Base-by-base conservation (phyloP, 2,113 vertebrate species). In the Nesogale talazaci region DNA sequence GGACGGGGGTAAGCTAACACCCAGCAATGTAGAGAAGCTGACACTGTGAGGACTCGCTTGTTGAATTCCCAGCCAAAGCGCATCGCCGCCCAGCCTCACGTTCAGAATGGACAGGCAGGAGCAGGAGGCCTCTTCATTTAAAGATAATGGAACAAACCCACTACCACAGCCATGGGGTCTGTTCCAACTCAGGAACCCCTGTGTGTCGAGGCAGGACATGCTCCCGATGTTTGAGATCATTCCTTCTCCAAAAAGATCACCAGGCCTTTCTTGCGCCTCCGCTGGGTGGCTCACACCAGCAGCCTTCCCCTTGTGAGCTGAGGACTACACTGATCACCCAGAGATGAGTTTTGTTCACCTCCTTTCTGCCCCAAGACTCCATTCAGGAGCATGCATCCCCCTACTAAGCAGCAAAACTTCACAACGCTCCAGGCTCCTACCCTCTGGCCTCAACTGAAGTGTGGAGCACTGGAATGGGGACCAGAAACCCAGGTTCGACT, bases 1-100 rank as follows among this genome's bases (percentile, higher is more conserved):
- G 17, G 91, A 77, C 36, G 0, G 83, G 57, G 86, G 89, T 91
- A 96, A 92, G 89, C 57, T 52, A 83, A 38, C 69, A 94, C 72
- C 83, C 92, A 90, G 82, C 69, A 78, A 38, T 56, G 93, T 8
- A 6, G 70, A 86, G 42, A 89, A 89, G 92, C 81, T 81, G 94
- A 95, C 93, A 17, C 57, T 19, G 16, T 40, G 61, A 3, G 92
- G 83, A 86, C 56, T 63, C 88, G 6, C 63, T 69, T 56, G 40
- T 75, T 65, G 40, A 86, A 29, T 78, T 83, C 34, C 46, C 76
- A 22, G 88, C 77, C 59, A 63, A 52, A 77, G 70, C 23, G n/a
- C 67, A 1, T 22, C 46, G 72, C 81, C 61, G 83, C 88, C 91
- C 72, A 83, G 77, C 67, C 63, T 94, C 27, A 10, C 46, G 25